A percentile compares a stretch with the other conserved stretches of the same genome.
Evolutionary conservation across 1,140 invertebrate species (phyloP).

Genomic region (Sminthurinus signatus): DNA sequence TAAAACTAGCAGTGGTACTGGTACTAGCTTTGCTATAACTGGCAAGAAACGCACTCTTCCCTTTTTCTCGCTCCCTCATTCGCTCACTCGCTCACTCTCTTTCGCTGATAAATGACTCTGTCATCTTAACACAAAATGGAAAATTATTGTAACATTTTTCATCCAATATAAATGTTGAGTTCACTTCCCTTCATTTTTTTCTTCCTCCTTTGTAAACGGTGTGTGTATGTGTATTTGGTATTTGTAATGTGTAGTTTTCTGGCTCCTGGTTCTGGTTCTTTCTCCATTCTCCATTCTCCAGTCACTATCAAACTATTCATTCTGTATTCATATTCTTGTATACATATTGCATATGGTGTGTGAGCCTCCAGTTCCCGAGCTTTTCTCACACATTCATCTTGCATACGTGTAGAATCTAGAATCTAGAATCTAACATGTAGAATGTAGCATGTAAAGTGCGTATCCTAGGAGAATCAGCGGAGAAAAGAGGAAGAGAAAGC

Average conservation of each 20-base stretch:
- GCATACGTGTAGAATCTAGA: background rate
- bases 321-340: background rate
- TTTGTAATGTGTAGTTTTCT: too few species aligned
- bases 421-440: too few species aligned
- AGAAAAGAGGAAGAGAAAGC: too few species aligned
- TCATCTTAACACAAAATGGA: constrained; percentile 24
- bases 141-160: constrained; percentile 24
- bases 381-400: background rate
- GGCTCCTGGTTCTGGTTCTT: background rate
- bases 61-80: too few species aligned
- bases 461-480: too few species aligned
- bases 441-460: too few species aligned
- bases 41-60: background rate
- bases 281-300: background rate
- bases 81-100: too few species aligned
- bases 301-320: background rate
- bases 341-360: background rate
- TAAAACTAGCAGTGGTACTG: too few species aligned
- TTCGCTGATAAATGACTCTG: constrained; percentile 18
- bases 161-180: constrained; percentile 14
- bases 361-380: background rate
- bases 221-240: too few species aligned
- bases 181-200: constrained; percentile 1
- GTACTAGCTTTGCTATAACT: too few species aligned
- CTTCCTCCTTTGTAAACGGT: background rate